phyloP scores from a whole-genome alignment of 2,888 invertebrate genomes.

The Podotricha telesiphe region DNA sequence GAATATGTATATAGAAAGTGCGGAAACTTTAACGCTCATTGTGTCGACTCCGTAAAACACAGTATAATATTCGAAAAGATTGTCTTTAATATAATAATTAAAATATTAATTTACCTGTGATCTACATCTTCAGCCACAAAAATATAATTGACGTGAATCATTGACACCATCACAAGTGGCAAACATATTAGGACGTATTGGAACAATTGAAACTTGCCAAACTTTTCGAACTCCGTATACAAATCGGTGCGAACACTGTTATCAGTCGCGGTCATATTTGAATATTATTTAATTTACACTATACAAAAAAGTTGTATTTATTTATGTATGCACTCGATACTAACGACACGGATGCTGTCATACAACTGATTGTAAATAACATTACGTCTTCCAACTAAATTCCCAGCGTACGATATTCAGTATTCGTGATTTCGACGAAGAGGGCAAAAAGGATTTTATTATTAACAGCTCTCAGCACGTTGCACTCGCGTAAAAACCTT shows the following conservation, averaged over 20 bases:
- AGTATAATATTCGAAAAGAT: not conserved
- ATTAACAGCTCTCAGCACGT: slow-evolving; percentile 13
- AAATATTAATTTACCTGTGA: slow-evolving; percentile 56
- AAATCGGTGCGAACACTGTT: slow-evolving; percentile 46
- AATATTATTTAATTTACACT: slow-evolving; percentile 19
- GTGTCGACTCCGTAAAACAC: not conserved
- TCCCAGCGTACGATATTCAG: slow-evolving; percentile 25
- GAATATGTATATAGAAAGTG: too few species aligned
- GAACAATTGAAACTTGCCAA: slow-evolving; percentile 62
- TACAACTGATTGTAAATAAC: slow-evolving; percentile 46
- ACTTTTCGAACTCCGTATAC: slow-evolving; percentile 48
- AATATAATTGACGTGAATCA: slow-evolving; percentile 71
- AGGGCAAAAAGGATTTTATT: slow-evolving; percentile 10
- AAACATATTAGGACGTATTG: slow-evolving; percentile 67
- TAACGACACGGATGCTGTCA: slow-evolving; percentile 41
- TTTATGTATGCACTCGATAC: slow-evolving; percentile 25
- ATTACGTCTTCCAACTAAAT: slow-evolving; percentile 33
- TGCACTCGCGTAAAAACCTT: slow-evolving; percentile 2
- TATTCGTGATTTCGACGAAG: slow-evolving; percentile 12
- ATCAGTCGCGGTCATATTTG: slow-evolving; percentile 32
- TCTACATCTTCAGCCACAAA: slow-evolving; percentile 68
- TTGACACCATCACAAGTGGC: slow-evolving; percentile 62
- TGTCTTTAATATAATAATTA: not conserved
- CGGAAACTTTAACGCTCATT: not conserved
- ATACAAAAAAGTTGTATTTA: not conserved